These are phyloP conservation scores for Micromys minutus DNA, from an alignment of 2,113 vertebrate genomes.

Conservation along the genomic window DNA sequence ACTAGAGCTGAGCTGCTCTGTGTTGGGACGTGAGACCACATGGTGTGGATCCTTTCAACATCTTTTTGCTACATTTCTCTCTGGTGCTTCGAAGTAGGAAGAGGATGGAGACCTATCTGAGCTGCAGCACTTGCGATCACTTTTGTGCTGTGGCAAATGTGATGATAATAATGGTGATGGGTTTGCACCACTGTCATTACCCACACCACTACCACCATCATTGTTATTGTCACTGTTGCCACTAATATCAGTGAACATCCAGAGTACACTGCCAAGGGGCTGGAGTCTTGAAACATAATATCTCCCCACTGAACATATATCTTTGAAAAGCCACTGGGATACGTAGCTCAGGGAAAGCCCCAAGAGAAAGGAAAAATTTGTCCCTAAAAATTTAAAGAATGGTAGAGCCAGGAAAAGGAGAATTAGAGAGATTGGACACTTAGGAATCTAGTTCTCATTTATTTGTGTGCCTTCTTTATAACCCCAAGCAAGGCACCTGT, in stretches of 20 bases:
- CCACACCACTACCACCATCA: not conserved
- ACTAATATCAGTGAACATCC: conserved; percentile 18
- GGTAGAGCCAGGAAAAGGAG: not conserved
- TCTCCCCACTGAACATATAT: conserved; percentile 16
- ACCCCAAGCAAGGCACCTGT: not conserved
- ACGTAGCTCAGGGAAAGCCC: conserved; percentile 38
- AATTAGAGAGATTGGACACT: not conserved
- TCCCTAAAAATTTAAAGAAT: not conserved
- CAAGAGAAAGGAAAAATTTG: not conserved
- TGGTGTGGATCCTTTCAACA: not conserved
- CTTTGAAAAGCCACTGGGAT: conserved; percentile 48
- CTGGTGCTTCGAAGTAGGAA: not conserved
- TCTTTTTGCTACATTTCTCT: conserved; percentile 43
- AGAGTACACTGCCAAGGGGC: not conserved
- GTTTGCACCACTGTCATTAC: conserved; percentile 24
- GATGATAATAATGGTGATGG: not conserved
- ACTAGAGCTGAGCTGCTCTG: not conserved
- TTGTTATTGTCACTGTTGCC: not conserved
- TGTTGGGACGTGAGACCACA: not conserved
- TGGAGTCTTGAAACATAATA: conserved; percentile 8
- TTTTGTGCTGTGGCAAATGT: conserved; percentile 25
- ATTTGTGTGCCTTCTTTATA: not conserved
- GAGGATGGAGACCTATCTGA: not conserved
- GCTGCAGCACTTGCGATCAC: conserved; percentile 19
- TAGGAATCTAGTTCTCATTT: not conserved